Evolutionary conservation across 2,797 vertebrate species (phyloP).

Genomic region (Mastacembelus armatus): DNA sequence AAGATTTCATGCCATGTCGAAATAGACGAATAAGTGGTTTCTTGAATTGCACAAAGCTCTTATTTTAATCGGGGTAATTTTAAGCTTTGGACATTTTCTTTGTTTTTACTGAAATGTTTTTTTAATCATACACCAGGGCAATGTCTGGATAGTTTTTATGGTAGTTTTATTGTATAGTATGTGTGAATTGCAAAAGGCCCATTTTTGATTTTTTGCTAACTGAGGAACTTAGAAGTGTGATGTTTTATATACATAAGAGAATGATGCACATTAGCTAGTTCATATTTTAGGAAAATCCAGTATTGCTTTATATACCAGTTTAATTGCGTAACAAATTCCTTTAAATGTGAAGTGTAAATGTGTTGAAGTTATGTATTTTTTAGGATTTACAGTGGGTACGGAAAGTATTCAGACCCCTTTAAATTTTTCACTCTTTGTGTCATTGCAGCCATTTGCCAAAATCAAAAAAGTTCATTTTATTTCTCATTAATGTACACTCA

Average conservation of each 20-base stretch:
- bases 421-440: too few relatives aligned
- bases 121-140: not conserved
- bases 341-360: not conserved
- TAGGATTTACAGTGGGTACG: too few relatives aligned
- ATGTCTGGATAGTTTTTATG: not conserved
- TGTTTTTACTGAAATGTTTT: not conserved
- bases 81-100: not conserved
- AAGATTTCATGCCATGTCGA: not conserved
- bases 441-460: too few relatives aligned
- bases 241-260: too few relatives aligned
- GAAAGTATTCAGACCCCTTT: too few relatives aligned
- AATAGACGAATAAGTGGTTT: not conserved
- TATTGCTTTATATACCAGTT: not conserved
- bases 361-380: constrained; percentile 1
- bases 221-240: too few relatives aligned
- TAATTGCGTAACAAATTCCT: too few relatives aligned
- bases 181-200: not conserved
- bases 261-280: not conserved
- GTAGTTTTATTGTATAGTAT: not conserved
- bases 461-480: too few relatives aligned
- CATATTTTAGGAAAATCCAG: not conserved
- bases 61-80: not conserved
- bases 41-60: not conserved
- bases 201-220: too few relatives aligned
- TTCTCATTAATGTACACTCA: too few relatives aligned